These are phyloP conservation scores for Clarias gariepinus DNA, from an alignment of 2,113 vertebrate genomes.

Conservation along the genomic window DNA sequence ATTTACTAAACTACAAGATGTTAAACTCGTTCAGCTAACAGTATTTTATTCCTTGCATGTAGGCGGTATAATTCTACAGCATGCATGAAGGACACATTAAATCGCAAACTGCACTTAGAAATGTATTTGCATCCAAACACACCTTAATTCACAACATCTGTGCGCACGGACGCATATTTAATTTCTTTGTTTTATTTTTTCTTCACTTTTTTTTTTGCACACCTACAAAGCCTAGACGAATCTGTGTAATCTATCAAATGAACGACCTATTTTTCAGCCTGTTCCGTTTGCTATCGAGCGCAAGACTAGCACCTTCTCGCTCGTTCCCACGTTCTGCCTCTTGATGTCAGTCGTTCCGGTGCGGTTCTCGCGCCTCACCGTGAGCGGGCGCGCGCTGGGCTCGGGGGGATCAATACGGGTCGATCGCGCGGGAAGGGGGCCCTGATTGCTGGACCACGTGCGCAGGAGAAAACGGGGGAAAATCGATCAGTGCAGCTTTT, in stretches of 20 bases:
- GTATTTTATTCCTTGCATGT: not conserved
- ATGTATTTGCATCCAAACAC: not conserved
- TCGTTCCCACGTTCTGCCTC: constrained; percentile 50
- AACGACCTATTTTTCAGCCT: constrained; percentile 37
- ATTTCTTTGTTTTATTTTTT: not conserved
- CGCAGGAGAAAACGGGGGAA: constrained; percentile 80
- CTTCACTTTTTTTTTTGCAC: not conserved
- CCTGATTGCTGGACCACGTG: constrained; percentile 84
- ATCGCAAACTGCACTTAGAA: not conserved
- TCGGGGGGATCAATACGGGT: constrained; percentile 73
- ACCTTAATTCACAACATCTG: not conserved
- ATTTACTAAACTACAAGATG: not conserved
- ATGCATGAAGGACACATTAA: not conserved
- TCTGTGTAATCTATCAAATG: not conserved
- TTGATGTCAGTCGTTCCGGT: constrained; percentile 52
- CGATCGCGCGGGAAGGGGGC: constrained; percentile 80
- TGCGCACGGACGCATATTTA: not conserved
- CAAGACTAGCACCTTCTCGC: constrained; percentile 23
- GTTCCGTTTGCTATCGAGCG: constrained; percentile 35
- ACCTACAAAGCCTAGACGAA: not conserved
- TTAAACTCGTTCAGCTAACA: not conserved
- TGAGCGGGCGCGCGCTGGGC: constrained; percentile 60
- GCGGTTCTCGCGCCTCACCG: constrained; percentile 52
- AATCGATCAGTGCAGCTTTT: constrained; percentile 85
- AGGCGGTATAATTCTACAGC: constrained; percentile 1